Base-by-base conservation (phyloP, 2,797 vertebrate species). In the Gallinago stenura region DNA sequence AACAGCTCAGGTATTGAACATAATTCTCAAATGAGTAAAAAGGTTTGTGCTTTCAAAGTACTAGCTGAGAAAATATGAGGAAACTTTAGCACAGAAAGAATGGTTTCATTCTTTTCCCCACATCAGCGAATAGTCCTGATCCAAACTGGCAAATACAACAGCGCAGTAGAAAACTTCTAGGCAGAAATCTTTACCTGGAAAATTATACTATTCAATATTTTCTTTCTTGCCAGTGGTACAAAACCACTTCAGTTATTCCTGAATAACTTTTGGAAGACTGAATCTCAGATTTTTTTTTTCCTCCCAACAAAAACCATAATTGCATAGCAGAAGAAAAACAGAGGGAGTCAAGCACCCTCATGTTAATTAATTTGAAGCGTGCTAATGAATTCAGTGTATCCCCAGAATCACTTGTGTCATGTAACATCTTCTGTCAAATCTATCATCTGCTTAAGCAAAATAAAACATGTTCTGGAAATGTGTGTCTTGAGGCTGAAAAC, bases 401-500 rank as follows among this genome's bases (percentile, higher is more conserved):
- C 45, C 33, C 53, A 91, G 68, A 91, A 57, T 64, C 57, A 35
- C 9, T 20, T 30, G 50, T 45, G 50, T 45, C 65, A 86, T 21
- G 53, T 43, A 95, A 71, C 37, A 60, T 85, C 68, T 85, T 87
- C 71, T 80, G 61, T 88, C 87, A 82, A 90, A 68, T 56, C 35
- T 85, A 37, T 86, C 85, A 91, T 69, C 61, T 75, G 24, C 56
- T 83, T 54, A 81, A 94, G 53, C 15, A 94, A 87, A 95, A 88
- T 30, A 5, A 93, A 92, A 80, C 87, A 68, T 0, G 0, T 56
- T 83, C 72, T 93, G 64, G 53, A 83, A 92, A 87, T 22, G 20
- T 2, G 15, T 71, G 41, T 64, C 69, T 71, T 57, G 65, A 93
- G 76, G 86, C 53, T 66, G 43, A 87, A 93, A 70, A 83, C 70